Percentiles rank a stretch among this genome's conserved stretches.
Evolutionary conservation across 2,113 vertebrate species (phyloP).

Genomic region (Kryptolebias marmoratus): DNA sequence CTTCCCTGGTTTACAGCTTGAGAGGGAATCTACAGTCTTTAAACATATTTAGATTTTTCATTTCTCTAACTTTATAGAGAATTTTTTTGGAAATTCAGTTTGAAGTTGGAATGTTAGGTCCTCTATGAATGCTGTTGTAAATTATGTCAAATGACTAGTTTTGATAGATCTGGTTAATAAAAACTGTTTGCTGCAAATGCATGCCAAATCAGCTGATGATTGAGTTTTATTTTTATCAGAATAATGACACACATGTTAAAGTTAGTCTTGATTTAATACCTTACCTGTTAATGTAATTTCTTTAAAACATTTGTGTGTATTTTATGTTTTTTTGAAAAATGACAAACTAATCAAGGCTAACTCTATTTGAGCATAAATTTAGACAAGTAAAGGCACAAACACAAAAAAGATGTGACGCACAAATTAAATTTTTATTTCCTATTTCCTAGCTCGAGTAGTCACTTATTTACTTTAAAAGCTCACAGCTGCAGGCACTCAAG

Average conservation of each 20-base stretch:
- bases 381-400: neutral
- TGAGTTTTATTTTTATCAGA: too few relatives aligned
- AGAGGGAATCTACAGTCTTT: conserved; percentile 2
- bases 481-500: conserved; percentile 3
- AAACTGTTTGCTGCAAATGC: too few relatives aligned
- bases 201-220: too few relatives aligned
- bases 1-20: too few relatives aligned
- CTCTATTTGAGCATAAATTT: neutral
- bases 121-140: neutral
- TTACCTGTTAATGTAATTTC: neutral
- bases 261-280: too few relatives aligned
- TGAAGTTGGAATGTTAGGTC: neutral
- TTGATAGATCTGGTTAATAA: too few relatives aligned
- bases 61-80: neutral
- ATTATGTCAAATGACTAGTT: too few relatives aligned
- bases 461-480: neutral
- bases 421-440: neutral
- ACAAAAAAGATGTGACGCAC: neutral
- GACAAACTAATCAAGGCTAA: neutral
- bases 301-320: neutral
- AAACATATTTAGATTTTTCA: neutral
- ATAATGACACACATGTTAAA: too few relatives aligned
- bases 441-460: neutral
- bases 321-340: too few relatives aligned
- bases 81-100: too few relatives aligned